These are phyloP conservation scores for Orestias chungarensis DNA, from an alignment of 2,797 vertebrate species.

Conservation along the genomic window DNA sequence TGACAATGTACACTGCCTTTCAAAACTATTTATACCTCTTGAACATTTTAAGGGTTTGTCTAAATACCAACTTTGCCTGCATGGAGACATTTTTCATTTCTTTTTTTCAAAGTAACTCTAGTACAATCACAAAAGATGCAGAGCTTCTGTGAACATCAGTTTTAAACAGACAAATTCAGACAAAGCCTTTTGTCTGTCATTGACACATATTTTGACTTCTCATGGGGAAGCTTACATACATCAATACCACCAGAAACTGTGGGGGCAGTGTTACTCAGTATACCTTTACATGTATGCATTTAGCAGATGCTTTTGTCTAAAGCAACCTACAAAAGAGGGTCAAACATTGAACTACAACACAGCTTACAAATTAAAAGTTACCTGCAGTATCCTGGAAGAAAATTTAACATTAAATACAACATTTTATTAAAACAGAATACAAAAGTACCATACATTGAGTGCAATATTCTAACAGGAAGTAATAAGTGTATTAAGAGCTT, in stretches of 20 bases:
- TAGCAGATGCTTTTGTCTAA: too few relatives aligned
- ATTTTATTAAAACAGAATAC: too few relatives aligned
- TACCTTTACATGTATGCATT: too few relatives aligned
- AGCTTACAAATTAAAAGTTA: too few relatives aligned
- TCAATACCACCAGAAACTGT: background rate
- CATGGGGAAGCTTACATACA: background rate
- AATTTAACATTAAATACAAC: too few relatives aligned
- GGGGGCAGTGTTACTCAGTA: background rate
- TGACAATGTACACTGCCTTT: constrained; percentile 29
- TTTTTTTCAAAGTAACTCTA: background rate
- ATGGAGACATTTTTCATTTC: background rate
- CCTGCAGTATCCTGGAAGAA: too few relatives aligned
- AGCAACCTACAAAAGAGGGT: too few relatives aligned
- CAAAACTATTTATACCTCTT: background rate
- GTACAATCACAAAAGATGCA: background rate
- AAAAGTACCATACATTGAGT: too few relatives aligned
- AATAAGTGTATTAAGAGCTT: too few relatives aligned
- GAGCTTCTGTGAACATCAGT: background rate
- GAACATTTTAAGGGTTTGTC: background rate
- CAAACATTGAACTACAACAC: too few relatives aligned
- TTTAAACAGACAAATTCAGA: background rate
- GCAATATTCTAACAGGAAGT: too few relatives aligned
- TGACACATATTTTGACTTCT: background rate
- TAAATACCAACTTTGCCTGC: background rate
- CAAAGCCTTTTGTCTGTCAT: background rate